Evolutionary conservation across 2,888 invertebrate genomes (phyloP), one percentile per base, ranked within the genome.

Genomic region (Philopedon plagiatum): DNA sequence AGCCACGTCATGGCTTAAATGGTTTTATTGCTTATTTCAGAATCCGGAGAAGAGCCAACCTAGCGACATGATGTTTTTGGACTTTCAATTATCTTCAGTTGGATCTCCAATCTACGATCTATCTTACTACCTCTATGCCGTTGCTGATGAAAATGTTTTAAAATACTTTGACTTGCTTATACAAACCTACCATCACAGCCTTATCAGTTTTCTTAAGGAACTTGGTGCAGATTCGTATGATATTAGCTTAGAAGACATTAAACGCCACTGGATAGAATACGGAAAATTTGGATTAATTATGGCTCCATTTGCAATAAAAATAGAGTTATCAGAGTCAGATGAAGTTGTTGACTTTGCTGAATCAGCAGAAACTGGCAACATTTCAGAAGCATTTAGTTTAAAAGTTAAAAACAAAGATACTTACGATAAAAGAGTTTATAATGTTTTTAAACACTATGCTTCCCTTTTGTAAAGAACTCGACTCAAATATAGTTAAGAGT

Each of bases 71-170:
- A 64, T 74, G 19, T 79, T 81, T 49, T 64, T 81, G 5, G 81
- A 81, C 58, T 81, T 81, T 44, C 81, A 81, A 66, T 26, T 81
- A 8, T 76, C 78, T 1, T 65, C 76, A 21, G 41, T 80, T 2
- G 78, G 77, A 0, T 79, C 80, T 0, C 81, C 81, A 15, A 71
- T 80, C 9, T 73, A 75, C 41, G 81, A 81, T 71, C 70, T 81
- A 15, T 79, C 80, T 3, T 81, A 81, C 60, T 81, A 79, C 57
- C 66, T 81, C 2, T 81, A 81, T 60, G 54, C 75, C 7, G 76
- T 78, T 18, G 76, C 76, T 0, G 80, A 80, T 46, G 72, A 74
- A 49, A 13, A 72, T 5, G 71, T 76, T 4, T 60, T 81, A 5
- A 68, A 81, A 9, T 67, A 81, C 21, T 76, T 79, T 49, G 79